Conservation (phyloP, 1,140 invertebrate genomes). For the Atopsyche davidsoni region DNA sequence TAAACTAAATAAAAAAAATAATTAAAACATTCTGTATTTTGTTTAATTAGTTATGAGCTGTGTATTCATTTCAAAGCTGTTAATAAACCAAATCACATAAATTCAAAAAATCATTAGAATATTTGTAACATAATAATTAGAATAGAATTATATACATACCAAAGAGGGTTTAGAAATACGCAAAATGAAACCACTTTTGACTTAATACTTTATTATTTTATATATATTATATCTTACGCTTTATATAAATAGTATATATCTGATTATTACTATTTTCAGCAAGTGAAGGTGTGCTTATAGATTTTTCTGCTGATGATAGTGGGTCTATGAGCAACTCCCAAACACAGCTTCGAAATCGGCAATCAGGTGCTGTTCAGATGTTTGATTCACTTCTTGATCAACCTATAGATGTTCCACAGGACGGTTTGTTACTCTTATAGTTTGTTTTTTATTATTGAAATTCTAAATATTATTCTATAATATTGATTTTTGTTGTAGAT, state of each 20-base stretch:
- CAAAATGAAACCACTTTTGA: neutral
- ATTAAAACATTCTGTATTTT: no score
- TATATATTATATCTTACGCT: no score
- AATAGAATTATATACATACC: no score
- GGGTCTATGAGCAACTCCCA: constrained; percentile 17
- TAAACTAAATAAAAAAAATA: no score
- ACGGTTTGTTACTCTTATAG: constrained; percentile 17
- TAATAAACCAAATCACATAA: no score
- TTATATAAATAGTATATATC: constrained; percentile 13
- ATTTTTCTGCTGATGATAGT: constrained; percentile 49
- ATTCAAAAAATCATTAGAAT: no score
- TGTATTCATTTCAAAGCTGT: no score
- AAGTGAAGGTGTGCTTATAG: constrained; percentile 47
- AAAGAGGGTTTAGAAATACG: no score
- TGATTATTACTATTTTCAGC: constrained; percentile 29
- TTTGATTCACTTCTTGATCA: constrained; percentile 65
- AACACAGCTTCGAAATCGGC: constrained; percentile 11
- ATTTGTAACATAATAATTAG: no score
- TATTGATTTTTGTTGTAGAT: constrained; percentile 16
- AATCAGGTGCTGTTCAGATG: constrained; percentile 30
- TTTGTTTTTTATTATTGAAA: neutral
- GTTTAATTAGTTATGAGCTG: no score
- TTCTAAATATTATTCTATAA: constrained; percentile 4
- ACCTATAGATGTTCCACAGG: constrained; percentile 62
- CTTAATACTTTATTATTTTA: no score